Conservation (phyloP, 2,113 vertebrate genomes). For the Hippocampus comes region DNA sequence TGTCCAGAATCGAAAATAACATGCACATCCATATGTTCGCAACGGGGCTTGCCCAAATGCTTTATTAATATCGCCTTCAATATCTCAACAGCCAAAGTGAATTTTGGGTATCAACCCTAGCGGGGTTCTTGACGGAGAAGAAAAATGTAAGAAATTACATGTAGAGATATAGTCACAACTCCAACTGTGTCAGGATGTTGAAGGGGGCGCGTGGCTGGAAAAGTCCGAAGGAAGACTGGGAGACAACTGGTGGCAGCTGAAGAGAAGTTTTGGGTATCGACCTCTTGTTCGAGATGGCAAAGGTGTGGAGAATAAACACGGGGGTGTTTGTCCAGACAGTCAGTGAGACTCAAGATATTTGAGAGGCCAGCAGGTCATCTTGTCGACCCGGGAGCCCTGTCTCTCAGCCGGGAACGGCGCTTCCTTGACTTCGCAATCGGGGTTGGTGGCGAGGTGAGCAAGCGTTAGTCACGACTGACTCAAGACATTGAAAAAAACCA, state of each 20-base stretch:
- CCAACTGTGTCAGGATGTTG: neutral
- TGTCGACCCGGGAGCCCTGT: slow-evolving; percentile 42
- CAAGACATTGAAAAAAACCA: slow-evolving; percentile 44
- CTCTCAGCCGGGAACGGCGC: slow-evolving; percentile 50
- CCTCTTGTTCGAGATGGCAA: neutral
- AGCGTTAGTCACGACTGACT: slow-evolving; percentile 62
- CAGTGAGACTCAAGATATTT: slow-evolving; percentile 53
- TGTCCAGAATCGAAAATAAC: too few species aligned
- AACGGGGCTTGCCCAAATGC: too few species aligned
- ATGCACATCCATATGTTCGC: too few species aligned
- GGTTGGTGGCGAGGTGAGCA: slow-evolving; percentile 50
- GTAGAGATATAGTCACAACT: neutral
- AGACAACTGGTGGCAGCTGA: neutral
- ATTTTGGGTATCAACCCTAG: neutral
- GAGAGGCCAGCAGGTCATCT: slow-evolving; percentile 40
- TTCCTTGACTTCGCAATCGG: slow-evolving; percentile 60
- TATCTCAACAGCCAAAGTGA: neutral
- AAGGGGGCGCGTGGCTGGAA: neutral
- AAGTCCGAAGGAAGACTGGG: neutral
- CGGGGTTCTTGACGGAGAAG: too few species aligned
- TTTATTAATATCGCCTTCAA: too few species aligned
- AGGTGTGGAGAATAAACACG: neutral
- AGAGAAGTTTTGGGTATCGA: slow-evolving; percentile 1
- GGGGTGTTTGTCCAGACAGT: slow-evolving; percentile 48
- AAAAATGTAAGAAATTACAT: too few species aligned